Base-by-base conservation (phyloP, 1,140 invertebrate genomes). In the Drosophila grimshawi region DNA sequence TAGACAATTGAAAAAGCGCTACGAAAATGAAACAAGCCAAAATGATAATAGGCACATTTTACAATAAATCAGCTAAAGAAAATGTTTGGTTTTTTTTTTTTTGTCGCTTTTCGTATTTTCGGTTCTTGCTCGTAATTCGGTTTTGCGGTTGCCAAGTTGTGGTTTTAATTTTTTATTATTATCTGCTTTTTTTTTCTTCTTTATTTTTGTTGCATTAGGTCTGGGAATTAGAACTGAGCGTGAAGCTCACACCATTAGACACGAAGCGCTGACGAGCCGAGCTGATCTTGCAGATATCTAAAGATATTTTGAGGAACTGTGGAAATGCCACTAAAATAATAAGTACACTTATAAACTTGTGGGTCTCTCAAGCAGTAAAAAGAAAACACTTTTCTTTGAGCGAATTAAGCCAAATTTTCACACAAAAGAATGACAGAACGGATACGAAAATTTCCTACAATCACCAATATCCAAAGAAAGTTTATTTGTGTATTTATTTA, bases 1-100 rank as follows among this genome's bases (percentile, higher is more conserved):
- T 55, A 73, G 56, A 74, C 71, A 74, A 74, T 74, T 74, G 71
- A 74, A 74, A 68, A 61, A 45, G 56, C 63, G 30, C 63, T 33
- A 68, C 51, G 49, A 72, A 72, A 67, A 57, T 51, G 35, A 67
- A 74, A 56, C 49, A 74, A 19, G 51, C 64, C 49, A 46, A 68
- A 61, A 74, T 62, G 43, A 74, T 74, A 74, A 74, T 74, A 61
- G 65, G 41, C 51, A 48, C 64, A 74, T 74, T 74, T 74, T 74
- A 74, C 57, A 62, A 68, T 48, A 68, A 74, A 68, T 74, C 64
- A 74, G 49, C 71, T 61, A 68, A 73, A 60, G 70, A 73, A 73
- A 67, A 72, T 64, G 53, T 45, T 68, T 51, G 8, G 4, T 10
- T 46, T 32, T 45, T 65, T 41, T 53, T 52, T 6, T 45, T 65